A percentile compares a stretch with the other conserved stretches of the same genome.
Evolutionary conservation across 92 coral and sea anemone genomes (phyloP).

Genomic region (Meandrina meandrites): DNA sequence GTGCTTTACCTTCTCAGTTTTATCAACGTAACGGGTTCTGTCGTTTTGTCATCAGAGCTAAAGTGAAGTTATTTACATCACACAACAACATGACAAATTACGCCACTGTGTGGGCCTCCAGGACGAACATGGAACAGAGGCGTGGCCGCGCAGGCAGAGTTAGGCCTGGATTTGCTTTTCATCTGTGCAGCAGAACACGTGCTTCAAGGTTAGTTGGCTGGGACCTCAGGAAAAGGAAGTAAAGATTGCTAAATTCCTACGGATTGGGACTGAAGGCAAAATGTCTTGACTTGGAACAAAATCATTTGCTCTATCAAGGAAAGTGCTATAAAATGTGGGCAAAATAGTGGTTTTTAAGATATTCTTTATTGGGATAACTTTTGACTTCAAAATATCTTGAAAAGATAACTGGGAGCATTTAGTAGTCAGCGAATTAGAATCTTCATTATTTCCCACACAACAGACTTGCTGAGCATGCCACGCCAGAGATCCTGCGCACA

Average conservation of each 20-base stretch:
- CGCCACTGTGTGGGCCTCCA: constrained; percentile 99
- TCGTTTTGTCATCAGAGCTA: constrained; percentile 70
- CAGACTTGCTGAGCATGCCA: constrained; percentile 97
- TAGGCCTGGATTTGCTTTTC: constrained; percentile 97
- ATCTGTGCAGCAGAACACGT: constrained; percentile 93
- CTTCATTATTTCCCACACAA: not conserved
- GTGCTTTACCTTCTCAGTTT: not conserved
- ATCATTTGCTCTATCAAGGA: not conserved
- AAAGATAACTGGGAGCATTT: not conserved
- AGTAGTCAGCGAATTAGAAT: too few relatives aligned
- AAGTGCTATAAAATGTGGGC: not conserved
- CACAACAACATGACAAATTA: constrained; percentile 99
- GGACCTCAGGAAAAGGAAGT: not conserved
- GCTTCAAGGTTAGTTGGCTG: constrained; percentile 70
- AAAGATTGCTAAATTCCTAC: not conserved
- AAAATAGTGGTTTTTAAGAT: not conserved
- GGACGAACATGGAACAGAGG: constrained; percentile 98
- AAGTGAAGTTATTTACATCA: constrained; percentile 94
- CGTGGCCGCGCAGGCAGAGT: constrained; percentile 99
- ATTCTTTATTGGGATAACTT: not conserved
- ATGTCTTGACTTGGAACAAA: too few relatives aligned
- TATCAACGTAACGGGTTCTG: not conserved
- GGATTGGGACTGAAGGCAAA: too few relatives aligned
- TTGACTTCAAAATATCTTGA: not conserved
- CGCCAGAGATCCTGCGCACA: constrained; percentile 96